Conservation (phyloP, 2,113 vertebrate genomes). For the Hemiprocne comata region DNA sequence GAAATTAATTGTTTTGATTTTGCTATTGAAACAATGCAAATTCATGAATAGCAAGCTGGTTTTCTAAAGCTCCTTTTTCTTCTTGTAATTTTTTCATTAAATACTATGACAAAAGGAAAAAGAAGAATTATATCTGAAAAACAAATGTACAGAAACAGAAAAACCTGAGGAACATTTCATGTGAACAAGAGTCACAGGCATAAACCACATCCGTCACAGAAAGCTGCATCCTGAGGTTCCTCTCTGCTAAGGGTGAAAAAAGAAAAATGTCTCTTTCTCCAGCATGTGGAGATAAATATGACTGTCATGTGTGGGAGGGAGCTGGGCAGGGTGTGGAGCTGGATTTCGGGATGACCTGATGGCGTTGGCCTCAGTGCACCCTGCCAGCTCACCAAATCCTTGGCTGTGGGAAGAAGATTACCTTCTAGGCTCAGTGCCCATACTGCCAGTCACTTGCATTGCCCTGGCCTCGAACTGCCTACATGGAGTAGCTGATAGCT, state of each 20-base stretch:
- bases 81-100: neutral
- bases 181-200: neutral
- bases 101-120: neutral
- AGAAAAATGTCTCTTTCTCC: neutral
- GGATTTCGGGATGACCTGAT: neutral
- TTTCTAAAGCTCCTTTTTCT: neutral
- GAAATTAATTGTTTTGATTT: neutral
- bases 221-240: neutral
- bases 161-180: neutral
- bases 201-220: neutral
- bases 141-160: neutral
- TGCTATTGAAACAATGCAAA: neutral
- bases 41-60: neutral
- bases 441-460: neutral
- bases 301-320: neutral
- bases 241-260: neutral
- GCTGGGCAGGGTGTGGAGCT: neutral
- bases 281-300: neutral
- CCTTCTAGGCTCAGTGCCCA: neutral
- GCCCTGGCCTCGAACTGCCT: neutral
- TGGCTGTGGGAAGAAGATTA: neutral
- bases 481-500: neutral
- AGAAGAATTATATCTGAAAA: neutral
- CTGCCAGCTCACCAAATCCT: neutral
- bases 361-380: neutral